Conservation (phyloP, 2,888 invertebrate genomes). For the Chesias legatella region DNA sequence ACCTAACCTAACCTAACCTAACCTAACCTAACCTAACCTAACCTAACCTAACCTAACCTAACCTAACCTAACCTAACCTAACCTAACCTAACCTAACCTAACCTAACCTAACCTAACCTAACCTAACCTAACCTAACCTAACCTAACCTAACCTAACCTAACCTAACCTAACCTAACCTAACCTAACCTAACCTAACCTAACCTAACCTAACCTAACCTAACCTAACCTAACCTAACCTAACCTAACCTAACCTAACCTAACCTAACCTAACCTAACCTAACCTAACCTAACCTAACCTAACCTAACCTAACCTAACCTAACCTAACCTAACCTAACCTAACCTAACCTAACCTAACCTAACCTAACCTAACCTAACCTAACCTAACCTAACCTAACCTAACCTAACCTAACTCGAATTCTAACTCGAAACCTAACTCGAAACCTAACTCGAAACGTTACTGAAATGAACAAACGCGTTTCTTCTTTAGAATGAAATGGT, state of each 20-base stretch:
- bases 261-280: slow-evolving; percentile 11
- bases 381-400: slow-evolving; percentile 18
- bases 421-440: not conserved
- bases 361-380: slow-evolving; percentile 22
- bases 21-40: slow-evolving; percentile 26
- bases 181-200: slow-evolving; percentile 20
- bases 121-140: slow-evolving; percentile 17
- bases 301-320: slow-evolving; percentile 14
- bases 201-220: slow-evolving; percentile 16
- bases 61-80: slow-evolving; percentile 20
- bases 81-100: slow-evolving; percentile 17
- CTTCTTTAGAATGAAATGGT: no score
- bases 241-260: slow-evolving; percentile 19
- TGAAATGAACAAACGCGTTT: no score
- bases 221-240: slow-evolving; percentile 9
- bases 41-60: slow-evolving; percentile 24
- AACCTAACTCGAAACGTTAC: slow-evolving; percentile 2
- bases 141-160: slow-evolving; percentile 24
- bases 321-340: slow-evolving; percentile 15
- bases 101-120: slow-evolving; percentile 14
- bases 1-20: slow-evolving; percentile 17
- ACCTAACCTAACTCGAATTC: slow-evolving; percentile 18
- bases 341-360: slow-evolving; percentile 17
- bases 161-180: slow-evolving; percentile 20
- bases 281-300: slow-evolving; percentile 12